Base-by-base conservation (phyloP, 2,797 vertebrate species). In the Rhodeus uyekii region DNA sequence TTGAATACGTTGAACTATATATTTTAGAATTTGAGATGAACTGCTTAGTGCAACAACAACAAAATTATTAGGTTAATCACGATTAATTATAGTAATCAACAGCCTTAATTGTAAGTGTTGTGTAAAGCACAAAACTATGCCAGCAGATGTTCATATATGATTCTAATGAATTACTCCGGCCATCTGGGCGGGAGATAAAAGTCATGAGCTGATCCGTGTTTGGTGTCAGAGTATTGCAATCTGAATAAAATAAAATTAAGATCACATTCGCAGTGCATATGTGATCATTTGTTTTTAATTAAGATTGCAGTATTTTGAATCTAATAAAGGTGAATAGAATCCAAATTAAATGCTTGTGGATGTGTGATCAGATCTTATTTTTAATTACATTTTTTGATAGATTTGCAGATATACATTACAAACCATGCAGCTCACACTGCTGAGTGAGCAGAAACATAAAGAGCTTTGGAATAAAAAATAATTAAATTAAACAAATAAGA, bases 121-220 rank as follows among this genome's bases (percentile, higher is more conserved):
- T 42, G 1, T 44, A 68, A 68, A 68, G 65, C 65, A 42, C 38
- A 42, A 12, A 2, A 2, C 18, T 34, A 73, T 44, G 48, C 58
- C 34, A 46, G 38, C 38, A 53, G 79, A 73, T 58, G 53, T 71
- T 46, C 44, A n/a, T 44, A 63, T n/a, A 32, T 46, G 67, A 44
- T 53, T 6, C 9, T 74, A 38, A 76, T 14, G 13, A 36, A 77
- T 73, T 63, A 74, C 46, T 46, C 63, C 14, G 5, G 12, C 82
- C 76, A 86, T 86, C 79, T 86, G 82, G 46, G 42, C n/a, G 32
- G 48, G 18, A 72, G 24, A 78, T 83, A 58, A 78, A 81, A 8
- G 18, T 74, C 36, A 63, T 67, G 34, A 75, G 82, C 42, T 83
- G 64, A 80, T 83, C 60, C 24, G 60, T 27, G 42, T 19, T 29